Evolutionary conservation across 2,113 vertebrate genomes (phyloP).

Genomic region (Rhinolophus ferrumequinum): DNA sequence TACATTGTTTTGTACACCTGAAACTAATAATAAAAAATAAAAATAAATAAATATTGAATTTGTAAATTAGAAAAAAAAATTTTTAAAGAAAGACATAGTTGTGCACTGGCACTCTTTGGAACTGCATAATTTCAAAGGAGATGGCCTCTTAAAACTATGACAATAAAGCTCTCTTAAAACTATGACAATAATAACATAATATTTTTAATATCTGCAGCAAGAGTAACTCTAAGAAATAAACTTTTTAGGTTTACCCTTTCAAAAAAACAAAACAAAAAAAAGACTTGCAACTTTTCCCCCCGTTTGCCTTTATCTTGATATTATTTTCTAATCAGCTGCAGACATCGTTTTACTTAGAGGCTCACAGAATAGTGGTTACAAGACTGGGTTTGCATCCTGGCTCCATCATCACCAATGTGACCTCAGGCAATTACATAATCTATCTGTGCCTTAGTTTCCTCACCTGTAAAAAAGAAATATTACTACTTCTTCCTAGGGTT

Average conservation of each 20-base stretch:
- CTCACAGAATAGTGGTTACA: neutral
- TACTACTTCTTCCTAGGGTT: neutral
- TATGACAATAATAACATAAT: neutral
- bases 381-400: neutral
- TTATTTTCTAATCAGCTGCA: neutral
- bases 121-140: conserved; percentile 10
- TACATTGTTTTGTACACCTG: too few relatives aligned
- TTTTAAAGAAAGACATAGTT: neutral
- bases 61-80: neutral
- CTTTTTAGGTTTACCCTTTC: neutral
- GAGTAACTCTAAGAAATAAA: conserved; percentile 14
- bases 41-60: too few relatives aligned
- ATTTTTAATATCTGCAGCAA: neutral
- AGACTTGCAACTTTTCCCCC: neutral
- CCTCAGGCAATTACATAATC: neutral
- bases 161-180: neutral
- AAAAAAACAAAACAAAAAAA: neutral
- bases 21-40: too few relatives aligned
- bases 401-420: neutral
- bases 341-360: neutral
- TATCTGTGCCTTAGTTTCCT: neutral
- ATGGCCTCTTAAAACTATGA: neutral
- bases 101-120: neutral
- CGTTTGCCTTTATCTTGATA: neutral
- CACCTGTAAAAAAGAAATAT: neutral